Percentiles rank a stretch among this genome's conserved stretches.
phyloP scores from a whole-genome alignment of 2,113 vertebrate species.

The Lophura nycthemera region DNA sequence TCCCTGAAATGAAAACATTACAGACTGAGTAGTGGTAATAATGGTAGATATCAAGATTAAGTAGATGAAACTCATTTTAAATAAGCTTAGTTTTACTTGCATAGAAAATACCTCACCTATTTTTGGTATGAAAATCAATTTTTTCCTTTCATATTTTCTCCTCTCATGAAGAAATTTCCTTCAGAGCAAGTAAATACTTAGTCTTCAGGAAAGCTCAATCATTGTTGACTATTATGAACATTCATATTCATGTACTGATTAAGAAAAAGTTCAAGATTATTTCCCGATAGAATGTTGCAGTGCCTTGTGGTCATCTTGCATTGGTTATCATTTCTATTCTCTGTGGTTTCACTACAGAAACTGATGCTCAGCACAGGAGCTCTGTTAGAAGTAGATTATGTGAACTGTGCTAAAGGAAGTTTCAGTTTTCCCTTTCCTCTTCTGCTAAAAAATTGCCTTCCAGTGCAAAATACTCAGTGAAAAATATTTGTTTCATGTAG shows the following conservation, averaged over 20 bases:
- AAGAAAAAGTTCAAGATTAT: background rate
- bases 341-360: background rate
- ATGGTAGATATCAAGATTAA: constrained; percentile 3
- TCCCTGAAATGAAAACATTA: constrained; percentile 10
- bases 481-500: background rate
- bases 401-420: background rate
- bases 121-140: background rate
- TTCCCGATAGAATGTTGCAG: background rate
- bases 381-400: background rate
- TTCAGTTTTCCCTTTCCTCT: background rate
- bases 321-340: background rate
- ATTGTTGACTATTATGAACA: background rate
- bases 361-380: background rate
- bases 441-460: background rate
- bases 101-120: background rate
- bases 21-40: background rate
- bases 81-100: background rate
- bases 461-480: background rate
- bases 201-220: background rate
- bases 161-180: background rate
- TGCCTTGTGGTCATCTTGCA: background rate
- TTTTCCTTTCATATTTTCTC: background rate
- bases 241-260: background rate
- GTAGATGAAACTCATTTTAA: constrained; percentile 6
- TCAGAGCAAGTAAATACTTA: background rate